phyloP scores from a whole-genome alignment of 2,797 vertebrate genomes.

The Esox masquinongy region DNA sequence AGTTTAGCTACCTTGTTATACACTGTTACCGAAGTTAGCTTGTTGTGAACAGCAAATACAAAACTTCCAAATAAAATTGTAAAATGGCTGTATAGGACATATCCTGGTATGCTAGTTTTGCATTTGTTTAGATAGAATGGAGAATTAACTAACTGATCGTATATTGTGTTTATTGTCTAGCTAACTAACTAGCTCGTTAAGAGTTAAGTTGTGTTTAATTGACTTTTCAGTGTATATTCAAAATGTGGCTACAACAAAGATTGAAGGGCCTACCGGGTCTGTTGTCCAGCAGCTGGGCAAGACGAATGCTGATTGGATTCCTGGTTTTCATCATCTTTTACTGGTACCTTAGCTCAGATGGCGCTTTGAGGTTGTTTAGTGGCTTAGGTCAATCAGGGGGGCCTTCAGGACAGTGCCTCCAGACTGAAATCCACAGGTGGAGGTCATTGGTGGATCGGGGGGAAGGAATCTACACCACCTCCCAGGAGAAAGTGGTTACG shows the following conservation, averaged over 20 bases:
- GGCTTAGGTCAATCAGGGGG: conserved; percentile 69
- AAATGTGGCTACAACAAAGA: conserved; percentile 94
- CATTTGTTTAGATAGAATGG: neutral
- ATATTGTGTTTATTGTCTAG: neutral
- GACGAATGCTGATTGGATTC: conserved; percentile 81
- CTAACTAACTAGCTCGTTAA: too few relatives aligned
- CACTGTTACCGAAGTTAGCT: neutral
- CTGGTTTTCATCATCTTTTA: conserved; percentile 83
- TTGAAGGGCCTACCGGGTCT: conserved; percentile 90
- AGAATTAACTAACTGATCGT: neutral
- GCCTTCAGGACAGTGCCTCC: conserved; percentile 79
- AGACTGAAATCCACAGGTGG: conserved; percentile 83
- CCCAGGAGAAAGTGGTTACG: conserved; percentile 63
- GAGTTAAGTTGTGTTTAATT: neutral
- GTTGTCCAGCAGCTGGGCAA: conserved; percentile 93
- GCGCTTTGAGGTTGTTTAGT: conserved; percentile 68
- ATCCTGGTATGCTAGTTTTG: neutral
- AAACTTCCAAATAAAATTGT: neutral
- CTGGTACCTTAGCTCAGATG: conserved; percentile 84
- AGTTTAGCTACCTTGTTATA: neutral
- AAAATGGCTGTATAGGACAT: neutral
- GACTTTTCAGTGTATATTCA: neutral
- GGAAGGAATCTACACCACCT: conserved; percentile 75
- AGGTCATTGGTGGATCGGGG: conserved; percentile 76
- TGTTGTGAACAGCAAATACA: neutral